phyloP scores from a whole-genome alignment of 2,888 invertebrate species.

The Hydriomena furcata region DNA sequence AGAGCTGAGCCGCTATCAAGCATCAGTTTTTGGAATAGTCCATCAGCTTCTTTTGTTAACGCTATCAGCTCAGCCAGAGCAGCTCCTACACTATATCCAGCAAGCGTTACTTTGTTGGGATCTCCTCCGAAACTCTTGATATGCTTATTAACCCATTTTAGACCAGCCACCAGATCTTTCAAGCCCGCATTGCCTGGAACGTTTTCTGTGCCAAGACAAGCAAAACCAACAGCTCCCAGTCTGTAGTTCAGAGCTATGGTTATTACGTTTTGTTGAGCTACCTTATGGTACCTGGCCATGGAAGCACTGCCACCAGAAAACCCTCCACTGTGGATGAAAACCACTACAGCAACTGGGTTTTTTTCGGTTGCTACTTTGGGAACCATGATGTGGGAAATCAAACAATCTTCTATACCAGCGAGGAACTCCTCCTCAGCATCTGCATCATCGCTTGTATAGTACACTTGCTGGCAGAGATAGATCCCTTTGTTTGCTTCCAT shows the following conservation, averaged over 20 bases:
- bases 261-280: conserved; percentile 86
- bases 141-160: conserved; percentile 90
- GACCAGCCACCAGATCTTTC: conserved; percentile 91
- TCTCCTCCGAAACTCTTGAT: conserved; percentile 92
- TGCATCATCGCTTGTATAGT: conserved; percentile 50
- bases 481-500: conserved; percentile 48
- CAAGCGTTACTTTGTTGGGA: conserved; percentile 88
- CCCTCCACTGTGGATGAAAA: conserved; percentile 73
- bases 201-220: conserved; percentile 83
- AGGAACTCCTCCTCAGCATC: conserved; percentile 50
- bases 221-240: conserved; percentile 88
- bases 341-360: conserved; percentile 65
- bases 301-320: conserved; percentile 66
- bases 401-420: conserved; percentile 66
- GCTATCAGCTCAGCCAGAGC: conserved; percentile 72
- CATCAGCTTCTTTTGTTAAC: conserved; percentile 58
- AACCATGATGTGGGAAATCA: conserved; percentile 59
- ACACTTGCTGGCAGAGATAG: conserved; percentile 61
- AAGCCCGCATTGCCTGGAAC: conserved; percentile 93
- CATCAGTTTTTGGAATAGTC: conserved; percentile 66
- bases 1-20: conserved; percentile 73
- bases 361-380: conserved; percentile 58
- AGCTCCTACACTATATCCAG: conserved; percentile 92
- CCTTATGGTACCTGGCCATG: conserved; percentile 80
- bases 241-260: conserved; percentile 88